Base-by-base conservation (phyloP, 2,888 invertebrate species). In the Megastigmus dorsalis region DNA sequence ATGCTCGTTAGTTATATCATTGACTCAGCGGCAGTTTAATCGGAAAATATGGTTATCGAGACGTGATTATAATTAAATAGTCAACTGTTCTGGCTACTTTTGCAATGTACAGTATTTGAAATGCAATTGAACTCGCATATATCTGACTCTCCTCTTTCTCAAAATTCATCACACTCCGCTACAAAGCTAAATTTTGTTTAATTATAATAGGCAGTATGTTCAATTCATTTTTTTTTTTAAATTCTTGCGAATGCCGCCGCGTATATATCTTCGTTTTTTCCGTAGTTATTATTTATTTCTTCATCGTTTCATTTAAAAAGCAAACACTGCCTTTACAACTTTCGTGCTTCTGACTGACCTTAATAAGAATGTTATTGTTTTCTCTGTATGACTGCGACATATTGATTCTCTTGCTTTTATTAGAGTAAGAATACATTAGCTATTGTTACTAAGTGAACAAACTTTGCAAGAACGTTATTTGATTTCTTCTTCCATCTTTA, bases 51-150 rank as follows among this genome's bases (percentile, higher is more conserved):
- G 38, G 7, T 54, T 80, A 75, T 63, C 79, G n/a, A 68, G 13
- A 43, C 9, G 38, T 38, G 41, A 36, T 69, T 52, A 67, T 60
- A 62, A 54, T 78, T 75, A 65, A 76, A 78, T 79, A 79, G 81
- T 82, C 80, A 84, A 84, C 80, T 81, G 68, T 75, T 81, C 81
- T 83, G 83, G 72, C 84, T 84, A 84, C 85, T 85, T 84, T 85
- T 85, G 85, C 85, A 83, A 84, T 85, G 84, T 85, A 85, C 83
- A 83, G 55, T 78, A 76, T 69, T 10, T 57, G 50, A 62, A 75
- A 70, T 66, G 54, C 33, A 70, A 66, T 60, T 80, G 48, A 38
- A 55, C n/a, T 72, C 60, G 62, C 71, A 41, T 55, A 26, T 65
- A 67, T 67, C 66, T 76, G 67, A 76, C 18, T 43, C 69, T 38